These are phyloP conservation scores for Phataginus tetradactyla DNA, from an alignment of 2,797 vertebrate genomes.

Conservation along the genomic window DNA sequence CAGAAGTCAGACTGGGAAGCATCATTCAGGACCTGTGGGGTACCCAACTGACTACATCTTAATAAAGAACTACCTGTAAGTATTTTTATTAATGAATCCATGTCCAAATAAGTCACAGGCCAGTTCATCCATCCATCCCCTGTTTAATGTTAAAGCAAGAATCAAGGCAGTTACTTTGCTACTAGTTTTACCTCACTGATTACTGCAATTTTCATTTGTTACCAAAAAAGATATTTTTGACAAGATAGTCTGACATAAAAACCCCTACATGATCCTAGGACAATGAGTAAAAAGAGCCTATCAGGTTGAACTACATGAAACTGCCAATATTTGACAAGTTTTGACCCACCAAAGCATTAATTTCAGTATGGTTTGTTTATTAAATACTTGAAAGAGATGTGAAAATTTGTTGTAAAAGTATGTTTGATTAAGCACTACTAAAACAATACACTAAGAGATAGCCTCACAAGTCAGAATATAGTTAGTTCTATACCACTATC, in stretches of 20 bases:
- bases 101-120: not conserved
- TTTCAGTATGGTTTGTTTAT: not conserved
- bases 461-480: not conserved
- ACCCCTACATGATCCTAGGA: not conserved
- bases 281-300: not conserved
- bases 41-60: not conserved
- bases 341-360: not conserved
- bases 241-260: not conserved
- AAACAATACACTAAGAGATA: not conserved
- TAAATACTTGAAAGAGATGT: not conserved
- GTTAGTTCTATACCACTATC: not conserved
- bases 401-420: not conserved
- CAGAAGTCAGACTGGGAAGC: not conserved
- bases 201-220: not conserved
- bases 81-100: not conserved
- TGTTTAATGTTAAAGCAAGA: not conserved
- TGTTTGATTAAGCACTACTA: not conserved
- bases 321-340: not conserved
- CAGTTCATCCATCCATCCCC: not conserved
- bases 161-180: constrained; percentile 56
- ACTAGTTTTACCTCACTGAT: constrained; percentile 7
- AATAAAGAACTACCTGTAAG: not conserved
- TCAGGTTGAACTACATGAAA: not conserved
- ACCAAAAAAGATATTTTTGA: not conserved
- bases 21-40: not conserved